Conservation (phyloP, 2,888 invertebrate species). For the Phlogophora meticulosa region DNA sequence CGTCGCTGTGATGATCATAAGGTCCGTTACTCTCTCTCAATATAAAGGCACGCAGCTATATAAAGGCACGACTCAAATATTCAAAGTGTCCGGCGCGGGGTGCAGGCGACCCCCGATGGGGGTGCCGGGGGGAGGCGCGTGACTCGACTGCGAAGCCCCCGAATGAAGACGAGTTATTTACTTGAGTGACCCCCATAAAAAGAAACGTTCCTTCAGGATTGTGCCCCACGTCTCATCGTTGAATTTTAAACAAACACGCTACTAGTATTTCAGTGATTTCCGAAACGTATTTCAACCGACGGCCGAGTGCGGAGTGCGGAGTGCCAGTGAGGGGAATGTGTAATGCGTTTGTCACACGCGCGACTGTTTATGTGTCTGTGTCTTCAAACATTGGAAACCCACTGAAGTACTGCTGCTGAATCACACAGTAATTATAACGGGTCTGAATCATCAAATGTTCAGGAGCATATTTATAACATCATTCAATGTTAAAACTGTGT, state of each 20-base stretch:
- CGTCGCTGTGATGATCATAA: constrained; percentile 17
- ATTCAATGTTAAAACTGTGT: background rate
- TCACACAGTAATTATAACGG: constrained; percentile 4
- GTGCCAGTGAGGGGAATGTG: constrained; percentile 60
- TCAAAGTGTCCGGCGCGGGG: constrained; percentile 55
- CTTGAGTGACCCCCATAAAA: constrained; percentile 85
- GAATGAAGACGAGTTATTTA: constrained; percentile 84
- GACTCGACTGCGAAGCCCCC: constrained; percentile 68
- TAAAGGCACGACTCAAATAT: constrained; percentile 60
- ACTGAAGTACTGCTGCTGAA: constrained; percentile 15
- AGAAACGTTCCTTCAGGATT: constrained; percentile 81
- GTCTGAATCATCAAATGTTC: constrained; percentile 16
- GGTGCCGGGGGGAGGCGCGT: constrained; percentile 61
- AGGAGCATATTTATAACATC: background rate
- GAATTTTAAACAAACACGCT: constrained; percentile 82
- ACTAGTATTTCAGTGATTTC: constrained; percentile 79
- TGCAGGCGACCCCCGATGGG: constrained; percentile 30
- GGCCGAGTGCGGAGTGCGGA: constrained; percentile 13
- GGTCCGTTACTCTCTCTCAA: constrained; percentile 38
- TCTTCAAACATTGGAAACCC: constrained; percentile 8
- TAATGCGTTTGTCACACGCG: constrained; percentile 63
- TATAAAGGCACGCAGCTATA: constrained; percentile 54
- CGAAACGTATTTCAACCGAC: constrained; percentile 59
- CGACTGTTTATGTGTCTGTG: constrained; percentile 44
- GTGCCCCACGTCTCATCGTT: constrained; percentile 75